Base-by-base conservation (phyloP, 2,797 vertebrate genomes). In the Spinibarbus caldwelli region DNA sequence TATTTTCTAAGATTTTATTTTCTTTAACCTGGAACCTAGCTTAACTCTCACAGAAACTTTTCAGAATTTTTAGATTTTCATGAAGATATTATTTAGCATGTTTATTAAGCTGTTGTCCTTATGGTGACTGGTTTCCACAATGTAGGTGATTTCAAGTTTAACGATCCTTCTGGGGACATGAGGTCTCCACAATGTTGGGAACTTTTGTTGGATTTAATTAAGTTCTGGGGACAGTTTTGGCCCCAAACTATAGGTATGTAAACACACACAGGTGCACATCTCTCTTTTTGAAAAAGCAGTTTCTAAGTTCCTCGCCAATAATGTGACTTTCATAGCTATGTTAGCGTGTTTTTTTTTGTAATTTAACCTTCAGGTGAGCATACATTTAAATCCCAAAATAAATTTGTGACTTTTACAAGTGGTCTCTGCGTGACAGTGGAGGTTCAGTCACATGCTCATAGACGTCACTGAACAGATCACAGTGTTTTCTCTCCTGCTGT, bases 401-500 rank as follows among this genome's bases (percentile, higher is more conserved):
- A 54, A 79, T 26, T 6, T 26, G 36, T 54, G 72, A 78, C 59
- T 84, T 47, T 83, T 68, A 10, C 31, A 73, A 67, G 81, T 21
- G 23, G 14, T 52, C 23, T 36, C 3, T 72, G 17, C 15, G 12
- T 68, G 84, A 85, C 43, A 34, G 52, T 52, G 36, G 34, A 70
- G 36, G 41, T n/a, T 21, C 7, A 4, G 34, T 57, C 57, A 71
- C 34, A 47, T 62, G 68, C 21, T 34, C 23, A 54, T n/a, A 26
- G 83, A 73, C 72, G 67, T 81, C 78, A 87, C 52, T 38, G 54
- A 68, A 41, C 49, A 57, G 82, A 85, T 57, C 78, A 54, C 41
- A 66, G 79, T 23, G 45, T 64, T 62, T 79, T 78, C 81, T 70
- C 38, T 23, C 34, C 66, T 38, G 70, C 64, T 78, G 89, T 89